Base-by-base conservation (phyloP, 2,888 invertebrate genomes). In the Ormyrus nitidulus region DNA sequence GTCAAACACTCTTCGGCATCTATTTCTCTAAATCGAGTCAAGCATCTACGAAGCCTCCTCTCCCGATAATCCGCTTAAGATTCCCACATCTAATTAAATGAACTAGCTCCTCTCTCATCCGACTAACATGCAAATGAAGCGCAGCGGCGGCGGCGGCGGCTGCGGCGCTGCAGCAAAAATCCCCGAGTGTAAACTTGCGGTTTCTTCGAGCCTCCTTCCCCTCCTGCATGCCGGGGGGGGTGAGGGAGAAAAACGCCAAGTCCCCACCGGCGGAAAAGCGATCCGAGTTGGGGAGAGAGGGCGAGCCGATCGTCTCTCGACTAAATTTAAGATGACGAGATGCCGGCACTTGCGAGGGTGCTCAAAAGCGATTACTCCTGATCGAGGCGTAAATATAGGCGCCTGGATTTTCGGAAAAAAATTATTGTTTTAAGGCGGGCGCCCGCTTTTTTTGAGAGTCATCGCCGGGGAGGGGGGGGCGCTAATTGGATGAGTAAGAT, bases 321-420 rank as follows among this genome's bases (percentile, higher is more conserved):
- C 71, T 80, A 76, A 76, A 80, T 80, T 80, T 66, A 69, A 79
- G 69, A 79, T 69, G 78, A 70, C 79, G 75, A 75, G 79, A 75
- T 70, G 79, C 65, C 65, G 66, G 49, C 34, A 48, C 1, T 34
- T 34, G 8, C 11, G 54, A 59, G 77, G 77, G 73, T 73, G 68
- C 68, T 78, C 68, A 65, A 71, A 71, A 70, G 62, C 80, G 80
- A 80, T 80, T 80, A 80, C 76, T 54, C 58, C 19, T 68, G 80
- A 80, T 80, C 75, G 76, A 76, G 66, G 76, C 72, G 76, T 80
- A 80, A 80, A 80, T 34, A 34, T 71, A 80, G 72, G 48, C 59
- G 13, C 54, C 19, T 58, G 34, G 34, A 34, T 34, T 34, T 34
- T 34, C 4, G 34, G 34, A 3, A 34, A 34, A 34, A 34, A 34